These are phyloP conservation scores for Hydrozoanthus gracilis DNA, from an alignment of 92 coral and sea anemone genomes.

Conservation along the genomic window DNA sequence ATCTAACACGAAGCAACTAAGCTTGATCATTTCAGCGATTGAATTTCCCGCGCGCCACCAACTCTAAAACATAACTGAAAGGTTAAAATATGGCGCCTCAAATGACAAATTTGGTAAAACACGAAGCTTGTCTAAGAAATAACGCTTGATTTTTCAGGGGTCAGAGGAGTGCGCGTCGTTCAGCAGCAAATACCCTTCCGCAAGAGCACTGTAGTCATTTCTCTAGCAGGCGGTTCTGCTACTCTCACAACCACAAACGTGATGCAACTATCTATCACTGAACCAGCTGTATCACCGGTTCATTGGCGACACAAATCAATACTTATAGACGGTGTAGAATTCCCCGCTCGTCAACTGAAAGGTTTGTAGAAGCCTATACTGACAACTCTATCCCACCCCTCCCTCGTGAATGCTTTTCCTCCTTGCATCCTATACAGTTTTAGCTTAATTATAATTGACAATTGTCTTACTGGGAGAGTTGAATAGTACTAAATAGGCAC, in stretches of 20 bases:
- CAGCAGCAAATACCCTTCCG: conserved; percentile 88
- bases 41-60: too few species aligned
- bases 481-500: too few species aligned
- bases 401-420: background rate
- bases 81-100: background rate
- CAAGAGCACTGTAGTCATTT: conserved; percentile 72
- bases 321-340: conserved; percentile 60
- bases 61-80: too few species aligned
- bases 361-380: conserved; percentile 51
- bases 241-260: conserved; percentile 79
- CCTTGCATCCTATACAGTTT: too few species aligned
- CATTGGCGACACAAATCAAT: conserved; percentile 75
- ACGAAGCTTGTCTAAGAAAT: background rate
- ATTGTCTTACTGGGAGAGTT: too few species aligned
- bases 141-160: conserved; percentile 55
- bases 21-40: too few species aligned
- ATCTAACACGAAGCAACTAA: too few species aligned
- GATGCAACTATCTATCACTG: conserved; percentile 73
- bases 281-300: conserved; percentile 92
- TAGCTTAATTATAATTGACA: too few species aligned
- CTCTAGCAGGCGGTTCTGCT: conserved; percentile 53
- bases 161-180: conserved; percentile 88
- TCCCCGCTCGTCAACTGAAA: conserved; percentile 40
- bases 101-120: background rate
- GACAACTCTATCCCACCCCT: too few species aligned